Evolutionary conservation across 2,888 invertebrate genomes (phyloP).

Genomic region (Blastobasis lacticolella): DNA sequence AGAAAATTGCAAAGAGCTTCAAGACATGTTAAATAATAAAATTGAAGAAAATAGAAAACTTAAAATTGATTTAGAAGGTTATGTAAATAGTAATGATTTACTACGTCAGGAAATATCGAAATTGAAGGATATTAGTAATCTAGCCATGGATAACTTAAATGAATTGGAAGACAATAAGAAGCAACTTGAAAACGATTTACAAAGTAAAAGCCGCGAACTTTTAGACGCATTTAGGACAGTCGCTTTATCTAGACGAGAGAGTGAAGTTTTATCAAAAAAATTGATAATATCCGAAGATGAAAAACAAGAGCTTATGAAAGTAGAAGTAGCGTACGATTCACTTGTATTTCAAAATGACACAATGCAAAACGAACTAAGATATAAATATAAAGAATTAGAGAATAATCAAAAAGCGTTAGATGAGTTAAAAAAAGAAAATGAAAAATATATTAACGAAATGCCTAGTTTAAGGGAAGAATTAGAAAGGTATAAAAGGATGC

Average conservation of each 20-base stretch:
- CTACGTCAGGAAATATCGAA: slow-evolving; percentile 37
- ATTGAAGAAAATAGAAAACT: slow-evolving; percentile 30
- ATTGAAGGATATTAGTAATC: slow-evolving; percentile 33
- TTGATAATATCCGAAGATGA: slow-evolving; percentile 26
- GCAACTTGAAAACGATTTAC: slow-evolving; percentile 33
- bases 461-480: slow-evolving; percentile 25
- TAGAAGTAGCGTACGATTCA: slow-evolving; percentile 25
- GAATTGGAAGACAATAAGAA: slow-evolving; percentile 35
- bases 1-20: slow-evolving; percentile 25
- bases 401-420: slow-evolving; percentile 16
- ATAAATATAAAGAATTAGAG: slow-evolving; percentile 27
- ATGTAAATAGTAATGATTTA: slow-evolving; percentile 26
- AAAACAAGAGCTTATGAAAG: slow-evolving; percentile 26
- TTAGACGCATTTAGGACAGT: slow-evolving; percentile 27
- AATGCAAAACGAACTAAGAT: slow-evolving; percentile 25
- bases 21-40: slow-evolving; percentile 19
- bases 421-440: slow-evolving; percentile 21
- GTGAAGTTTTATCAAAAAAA: slow-evolving; percentile 27
- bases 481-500: slow-evolving; percentile 20
- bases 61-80: slow-evolving; percentile 20
- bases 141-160: slow-evolving; percentile 26
- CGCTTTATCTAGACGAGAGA: slow-evolving; percentile 33
- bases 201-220: slow-evolving; percentile 27
- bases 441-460: slow-evolving; percentile 10
- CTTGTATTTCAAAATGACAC: slow-evolving; percentile 29